phyloP scores from a whole-genome alignment of 2,113 vertebrate species.

The Gymnarchus niloticus region DNA sequence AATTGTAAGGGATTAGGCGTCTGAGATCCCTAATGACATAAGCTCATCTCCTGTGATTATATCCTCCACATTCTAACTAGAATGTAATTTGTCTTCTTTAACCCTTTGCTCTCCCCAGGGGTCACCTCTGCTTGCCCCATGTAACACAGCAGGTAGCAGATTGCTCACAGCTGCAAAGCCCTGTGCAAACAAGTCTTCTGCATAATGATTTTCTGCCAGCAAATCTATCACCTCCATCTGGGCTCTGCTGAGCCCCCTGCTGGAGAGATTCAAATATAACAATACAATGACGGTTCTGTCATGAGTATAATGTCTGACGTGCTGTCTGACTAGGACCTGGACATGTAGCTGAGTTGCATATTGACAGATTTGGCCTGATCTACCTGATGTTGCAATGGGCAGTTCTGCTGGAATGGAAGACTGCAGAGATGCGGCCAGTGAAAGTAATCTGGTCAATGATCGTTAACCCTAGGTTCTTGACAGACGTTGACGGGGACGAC shows the following conservation, averaged over 20 bases:
- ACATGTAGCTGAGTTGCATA: too few species aligned
- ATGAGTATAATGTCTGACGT: not conserved
- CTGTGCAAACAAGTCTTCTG: not conserved
- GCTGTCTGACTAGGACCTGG: too few species aligned
- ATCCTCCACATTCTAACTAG: not conserved
- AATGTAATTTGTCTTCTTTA: not conserved
- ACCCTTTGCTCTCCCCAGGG: not conserved
- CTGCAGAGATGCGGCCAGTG: too few species aligned
- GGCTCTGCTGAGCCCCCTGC: not conserved
- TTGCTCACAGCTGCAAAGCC: not conserved
- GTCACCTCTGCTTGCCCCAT: not conserved
- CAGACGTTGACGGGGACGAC: too few species aligned
- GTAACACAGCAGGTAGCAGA: slow-evolving; percentile 23
- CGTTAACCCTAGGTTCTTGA: too few species aligned
- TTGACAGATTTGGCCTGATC: too few species aligned
- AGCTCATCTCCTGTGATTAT: not conserved
- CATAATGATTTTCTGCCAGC: not conserved
- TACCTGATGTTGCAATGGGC: too few species aligned
- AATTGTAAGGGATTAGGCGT: not conserved
- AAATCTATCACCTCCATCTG: not conserved
- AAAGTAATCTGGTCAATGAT: too few species aligned
- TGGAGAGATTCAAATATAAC: not conserved
- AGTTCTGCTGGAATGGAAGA: too few species aligned
- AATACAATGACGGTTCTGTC: not conserved
- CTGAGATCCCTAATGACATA: not conserved